Conservation (phyloP, 37 sponge, comb jelly and placozoan genomes). For the Crambe crambe region DNA sequence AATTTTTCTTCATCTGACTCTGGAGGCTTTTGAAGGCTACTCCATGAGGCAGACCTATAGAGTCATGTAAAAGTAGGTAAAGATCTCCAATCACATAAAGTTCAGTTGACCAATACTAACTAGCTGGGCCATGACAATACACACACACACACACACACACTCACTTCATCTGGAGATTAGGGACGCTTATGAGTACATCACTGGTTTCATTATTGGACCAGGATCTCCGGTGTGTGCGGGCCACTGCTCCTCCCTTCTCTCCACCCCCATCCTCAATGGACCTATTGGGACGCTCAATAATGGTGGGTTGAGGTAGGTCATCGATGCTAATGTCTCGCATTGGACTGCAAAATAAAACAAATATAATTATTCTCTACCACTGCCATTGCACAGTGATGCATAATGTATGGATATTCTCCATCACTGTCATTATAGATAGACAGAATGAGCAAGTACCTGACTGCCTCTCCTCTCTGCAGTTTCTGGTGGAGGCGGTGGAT, state of each 20-base stretch:
- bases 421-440: no score
- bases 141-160: no score
- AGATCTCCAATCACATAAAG: no score
- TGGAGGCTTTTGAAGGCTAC: background rate
- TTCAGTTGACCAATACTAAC: no score
- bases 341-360: background rate
- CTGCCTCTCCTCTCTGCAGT: background rate
- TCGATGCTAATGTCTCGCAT: background rate
- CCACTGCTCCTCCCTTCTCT: no score
- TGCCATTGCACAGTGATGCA: background rate
- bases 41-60: conserved; percentile 14
- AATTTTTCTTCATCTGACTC: background rate
- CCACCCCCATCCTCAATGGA: conserved; percentile 9
- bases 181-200: background rate
- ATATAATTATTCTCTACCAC: no score
- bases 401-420: background rate
- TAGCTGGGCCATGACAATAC: no score
- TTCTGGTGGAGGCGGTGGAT: conserved; percentile 20
- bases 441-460: no score
- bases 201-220: background rate
- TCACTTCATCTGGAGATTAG: background rate
- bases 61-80: background rate
- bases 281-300: background rate
- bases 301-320: background rate
- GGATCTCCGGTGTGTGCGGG: conserved; percentile 5